phyloP scores from a whole-genome alignment of 2,113 vertebrate genomes.

The Alouatta palliata region DNA sequence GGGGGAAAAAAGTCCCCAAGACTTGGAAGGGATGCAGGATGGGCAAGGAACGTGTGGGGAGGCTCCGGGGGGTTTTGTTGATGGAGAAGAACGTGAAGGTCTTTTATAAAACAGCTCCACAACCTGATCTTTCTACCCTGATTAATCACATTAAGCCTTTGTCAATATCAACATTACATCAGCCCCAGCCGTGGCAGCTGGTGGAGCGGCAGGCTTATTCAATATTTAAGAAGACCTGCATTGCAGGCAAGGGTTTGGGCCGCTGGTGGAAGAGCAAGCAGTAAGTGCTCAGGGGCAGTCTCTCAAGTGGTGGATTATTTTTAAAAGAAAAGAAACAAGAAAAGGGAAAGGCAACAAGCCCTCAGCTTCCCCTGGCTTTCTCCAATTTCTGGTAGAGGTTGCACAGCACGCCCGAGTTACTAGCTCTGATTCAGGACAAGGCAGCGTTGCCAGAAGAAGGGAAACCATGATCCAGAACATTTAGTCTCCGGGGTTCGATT shows the following conservation, averaged over 20 bases:
- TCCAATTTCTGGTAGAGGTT: background rate
- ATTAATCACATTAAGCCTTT: conserved; percentile 68
- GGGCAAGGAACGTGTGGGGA: background rate
- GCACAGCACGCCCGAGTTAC: background rate
- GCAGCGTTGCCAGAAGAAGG: background rate
- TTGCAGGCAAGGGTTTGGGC: conserved; percentile 79
- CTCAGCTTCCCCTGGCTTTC: no score
- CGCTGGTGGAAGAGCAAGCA: background rate
- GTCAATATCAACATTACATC: conserved; percentile 74
- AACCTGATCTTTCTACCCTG: conserved; percentile 41
- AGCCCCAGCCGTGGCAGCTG: conserved; percentile 70
- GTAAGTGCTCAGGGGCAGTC: background rate
- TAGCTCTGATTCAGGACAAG: background rate
- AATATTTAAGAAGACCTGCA: conserved; percentile 85
- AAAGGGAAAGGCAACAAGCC: background rate
- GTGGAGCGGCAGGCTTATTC: conserved; percentile 75
- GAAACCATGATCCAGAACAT: background rate
- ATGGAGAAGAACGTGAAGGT: background rate
- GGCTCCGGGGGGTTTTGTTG: background rate
- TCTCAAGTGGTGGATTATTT: background rate
- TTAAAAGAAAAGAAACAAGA: conserved; percentile 28
- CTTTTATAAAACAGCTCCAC: background rate
- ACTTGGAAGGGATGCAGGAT: background rate
- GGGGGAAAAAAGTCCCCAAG: background rate
- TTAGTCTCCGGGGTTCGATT: background rate